Evolutionary conservation across 2,113 vertebrate species (phyloP), one percentile per base, ranked within the genome.

Genomic region (Labrus mixtus): DNA sequence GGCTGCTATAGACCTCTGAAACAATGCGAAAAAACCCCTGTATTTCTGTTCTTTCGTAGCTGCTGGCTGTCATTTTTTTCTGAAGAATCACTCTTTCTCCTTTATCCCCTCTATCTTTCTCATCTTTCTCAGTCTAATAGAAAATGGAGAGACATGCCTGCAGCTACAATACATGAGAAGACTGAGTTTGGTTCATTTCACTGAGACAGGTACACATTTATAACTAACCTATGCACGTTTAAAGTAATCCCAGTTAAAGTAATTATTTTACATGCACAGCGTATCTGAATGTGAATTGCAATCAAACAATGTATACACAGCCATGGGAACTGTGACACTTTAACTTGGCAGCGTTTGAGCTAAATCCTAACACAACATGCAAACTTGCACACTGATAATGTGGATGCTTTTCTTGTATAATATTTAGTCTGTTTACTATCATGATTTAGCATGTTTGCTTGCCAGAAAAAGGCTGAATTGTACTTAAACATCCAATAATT

Each of bases 11-110:
- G 11, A 67, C 41, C 39, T 56, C 23, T 22, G 63, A 73, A 53
- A 20, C 59, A 36, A 64, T 57, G 13, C 16, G 50, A 36, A 41
- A 64, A 39, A 33, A 12, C 36, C 33, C 22, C 36, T 9, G 2
- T 51, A 36, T 54, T 68, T 64, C 7, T 25, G 46, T 56, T 65
- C 51, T 57, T 62, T 56, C 48, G 39, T 33, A 29, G 63, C 58
- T 60, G 62, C 48, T 8, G 20, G 76, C 41, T 83, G 76, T 73
- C 59, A 68, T 69, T 68, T 65, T 65, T 22, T 6, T 69, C 48
- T 54, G 64, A 77, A 76, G 63, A 80, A 33, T 50, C 54, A 63
- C 45, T 50, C 46, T 71, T 59, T 62, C 19, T 50, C 50, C 19
- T 60, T 20, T n/a, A 10, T 23, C 59, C 33, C 6, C 10, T 60